Base-by-base conservation (phyloP, 2,888 invertebrate genomes). In the Nyleta sp. region DNA sequence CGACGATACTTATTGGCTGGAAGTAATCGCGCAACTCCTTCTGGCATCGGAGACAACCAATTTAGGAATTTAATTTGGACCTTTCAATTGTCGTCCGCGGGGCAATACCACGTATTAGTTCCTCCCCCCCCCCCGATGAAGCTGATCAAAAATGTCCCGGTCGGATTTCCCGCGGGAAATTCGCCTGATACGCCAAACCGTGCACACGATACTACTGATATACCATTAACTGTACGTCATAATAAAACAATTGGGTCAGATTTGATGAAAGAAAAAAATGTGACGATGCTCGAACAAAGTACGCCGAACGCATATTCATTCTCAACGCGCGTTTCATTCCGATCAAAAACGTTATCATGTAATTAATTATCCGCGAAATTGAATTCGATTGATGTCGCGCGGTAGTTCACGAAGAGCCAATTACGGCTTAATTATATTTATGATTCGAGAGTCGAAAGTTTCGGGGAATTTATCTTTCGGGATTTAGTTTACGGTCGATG, bases 101-200 rank as follows among this genome's bases (percentile, higher is more conserved):
- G 35, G 15, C 35, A 40, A 3, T 18, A 33, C 31, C 24, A 31
- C 17, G 48, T 73, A 64, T 57, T 57, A 73, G 64, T 73, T 64
- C 40, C 48, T 13, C 28, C 13, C 50, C 65, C 57, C 40, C 48
- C 18, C 28, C 13, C 50, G 42, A 64, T 65, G 15, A 65, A 57
- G 33, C 64, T 73, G 64, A 73, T 73, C 73, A 57, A 65, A 73
- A 67, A 60, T 59, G 59, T 67, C 53, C 38, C 60, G 1, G 38
- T 17, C 46, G 40, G 33, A 50, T 67, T 59, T 65, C 65, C 73
- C 73, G 20, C 20, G 73, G 65, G 73, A 65, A 59, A 57, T 59
- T 65, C 46, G 11, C n/a, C 24, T 53, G 50, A 50, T 62, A 64
- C 53, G n/a, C 13, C 44, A 22, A 60, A 70, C 52, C 20, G 28